Base-by-base conservation (phyloP, 2,888 invertebrate species). In the Scrobipalpa costella region DNA sequence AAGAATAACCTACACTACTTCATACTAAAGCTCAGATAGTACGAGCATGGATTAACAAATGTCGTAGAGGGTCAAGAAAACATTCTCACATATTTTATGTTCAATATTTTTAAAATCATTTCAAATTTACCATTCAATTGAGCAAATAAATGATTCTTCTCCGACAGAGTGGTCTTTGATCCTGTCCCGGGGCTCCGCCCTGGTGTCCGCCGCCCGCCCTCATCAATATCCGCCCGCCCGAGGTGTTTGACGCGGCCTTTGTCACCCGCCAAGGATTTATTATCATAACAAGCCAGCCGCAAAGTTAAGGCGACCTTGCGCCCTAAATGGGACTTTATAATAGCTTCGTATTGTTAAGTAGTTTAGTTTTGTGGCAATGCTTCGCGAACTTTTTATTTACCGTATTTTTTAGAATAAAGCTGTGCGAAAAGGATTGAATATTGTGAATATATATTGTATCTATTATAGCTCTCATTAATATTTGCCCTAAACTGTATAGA, bases 181-280 rank as follows among this genome's bases (percentile, higher is more conserved):
- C 27, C 5, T 6, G 50, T 21, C 11, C 19, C 19, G 44, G n/a
- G 6, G 50, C 50, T 13, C 50, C 50, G 50, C 50, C 50, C 21
- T 27, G 27, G 27, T 27, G 27, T 27, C 27, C 27, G 44, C 44
- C 71, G 55, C 34, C 59, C 49, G 64, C 63, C 67, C 65, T 67
- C 66, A 67, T 71, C 74, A 71, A 74, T 69, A 71, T 72, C 74
- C 76, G 68, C 67, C 64, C 59, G 63, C 67, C 69, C 59, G 64
- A 67, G 68, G 71, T 67, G 66, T 72, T 72, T 70, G 70, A 69
- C 69, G 64, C 62, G 52, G 66, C 68, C 64, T 72, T 72, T 72
- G 73, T 73, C 65, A 65, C 62, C 33, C 59, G 65, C 61, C 66
- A 40, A 27, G 63, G 44, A 64, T 64, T 64, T 66, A 66, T 65